Percentiles rank a stretch among this genome's conserved stretches.
These are phyloP conservation scores for Spheniscus mendiculus DNA, from an alignment of 2,113 vertebrate species.

Conservation along the genomic window DNA sequence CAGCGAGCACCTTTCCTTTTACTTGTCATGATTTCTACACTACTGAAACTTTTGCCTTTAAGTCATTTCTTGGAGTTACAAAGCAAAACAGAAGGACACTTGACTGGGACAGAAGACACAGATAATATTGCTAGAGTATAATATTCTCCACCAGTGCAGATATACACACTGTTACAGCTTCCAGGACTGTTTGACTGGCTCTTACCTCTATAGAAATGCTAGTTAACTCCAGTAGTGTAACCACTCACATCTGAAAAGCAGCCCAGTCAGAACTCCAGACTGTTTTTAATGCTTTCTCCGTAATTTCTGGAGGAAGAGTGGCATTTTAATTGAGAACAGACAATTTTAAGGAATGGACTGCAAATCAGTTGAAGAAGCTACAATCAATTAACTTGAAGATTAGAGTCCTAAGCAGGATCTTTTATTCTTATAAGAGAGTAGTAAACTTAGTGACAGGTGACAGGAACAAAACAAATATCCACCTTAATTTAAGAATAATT, in stretches of 20 bases:
- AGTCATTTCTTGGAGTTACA: not conserved
- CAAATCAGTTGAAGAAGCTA: not conserved
- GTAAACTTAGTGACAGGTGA: not conserved
- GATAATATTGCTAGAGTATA: not conserved
- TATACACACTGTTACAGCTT: fast-evolving
- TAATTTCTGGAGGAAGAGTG: not conserved
- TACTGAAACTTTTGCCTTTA: not conserved
- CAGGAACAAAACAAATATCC: not conserved
- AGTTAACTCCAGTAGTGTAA: not conserved
- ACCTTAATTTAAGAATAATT: not conserved
- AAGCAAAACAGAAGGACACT: not conserved
- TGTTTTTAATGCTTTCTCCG: not conserved
- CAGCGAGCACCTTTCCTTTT: not conserved
- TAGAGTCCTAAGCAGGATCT: not conserved
- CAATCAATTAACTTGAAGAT: not conserved
- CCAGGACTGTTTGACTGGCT: not conserved
- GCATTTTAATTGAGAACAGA: not conserved
- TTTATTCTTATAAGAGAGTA: not conserved
- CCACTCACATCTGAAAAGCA: not conserved
- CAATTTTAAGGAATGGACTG: not conserved
- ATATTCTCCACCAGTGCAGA: not conserved
- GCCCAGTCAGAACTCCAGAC: not conserved
- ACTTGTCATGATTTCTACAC: not conserved
- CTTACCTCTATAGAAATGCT: not conserved
- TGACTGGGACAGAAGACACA: not conserved